Evolutionary conservation across 2,113 vertebrate species (phyloP).

Genomic region (Numenius arquata): DNA sequence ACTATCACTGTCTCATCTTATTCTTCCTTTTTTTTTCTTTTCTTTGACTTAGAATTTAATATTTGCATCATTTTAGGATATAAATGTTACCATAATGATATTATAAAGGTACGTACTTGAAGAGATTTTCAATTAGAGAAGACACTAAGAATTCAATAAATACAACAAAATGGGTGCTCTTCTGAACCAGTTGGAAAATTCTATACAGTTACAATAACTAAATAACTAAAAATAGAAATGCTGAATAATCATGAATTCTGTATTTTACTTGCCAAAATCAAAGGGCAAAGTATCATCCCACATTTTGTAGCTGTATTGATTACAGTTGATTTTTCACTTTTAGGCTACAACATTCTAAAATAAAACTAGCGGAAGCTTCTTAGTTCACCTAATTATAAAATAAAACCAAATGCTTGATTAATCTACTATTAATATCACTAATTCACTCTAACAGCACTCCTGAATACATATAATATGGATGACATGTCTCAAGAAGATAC

Average conservation of each 20-base stretch:
- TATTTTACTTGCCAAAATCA: background rate
- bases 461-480: background rate
- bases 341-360: background rate
- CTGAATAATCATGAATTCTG: background rate
- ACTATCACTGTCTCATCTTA: background rate
- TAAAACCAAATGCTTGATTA: background rate
- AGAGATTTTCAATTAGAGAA: background rate
- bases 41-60: background rate
- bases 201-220: background rate
- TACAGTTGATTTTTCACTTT: background rate
- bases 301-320: background rate
- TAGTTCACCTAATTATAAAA: background rate
- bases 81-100: background rate
- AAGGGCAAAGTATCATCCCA: background rate
- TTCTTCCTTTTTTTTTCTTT: background rate
- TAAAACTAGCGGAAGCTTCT: background rate
- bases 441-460: background rate
- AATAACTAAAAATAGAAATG: background rate
- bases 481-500: background rate
- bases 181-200: background rate
- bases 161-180: background rate
- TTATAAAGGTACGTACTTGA: background rate
- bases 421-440: background rate
- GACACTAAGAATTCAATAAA: background rate
- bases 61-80: background rate